phyloP scores from a whole-genome alignment of 2,113 vertebrate genomes.

The Forbesichthys papilliferus region DNA sequence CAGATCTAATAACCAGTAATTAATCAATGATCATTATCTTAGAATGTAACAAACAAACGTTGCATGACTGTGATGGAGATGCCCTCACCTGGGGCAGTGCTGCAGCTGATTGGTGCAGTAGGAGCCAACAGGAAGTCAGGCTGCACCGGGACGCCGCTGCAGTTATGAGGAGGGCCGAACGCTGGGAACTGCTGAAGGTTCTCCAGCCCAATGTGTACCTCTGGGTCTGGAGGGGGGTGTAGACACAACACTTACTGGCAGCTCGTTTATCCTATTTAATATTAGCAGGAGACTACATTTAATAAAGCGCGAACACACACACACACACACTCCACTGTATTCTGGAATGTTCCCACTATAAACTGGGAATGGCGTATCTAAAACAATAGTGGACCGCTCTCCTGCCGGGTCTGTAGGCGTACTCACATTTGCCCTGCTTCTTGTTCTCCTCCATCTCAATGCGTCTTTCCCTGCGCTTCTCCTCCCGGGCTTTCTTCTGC shows the following conservation, averaged over 20 bases:
- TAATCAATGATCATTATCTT: too few relatives aligned
- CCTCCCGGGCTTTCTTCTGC: constrained; percentile 94
- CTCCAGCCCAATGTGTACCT: constrained; percentile 95
- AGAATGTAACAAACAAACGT: too few relatives aligned
- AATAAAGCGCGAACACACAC: too few relatives aligned
- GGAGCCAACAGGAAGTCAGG: constrained; percentile 66
- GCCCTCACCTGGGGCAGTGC: constrained; percentile 70
- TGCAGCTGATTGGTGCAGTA: constrained; percentile 75
- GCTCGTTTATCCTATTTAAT: too few relatives aligned
- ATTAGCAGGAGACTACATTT: not conserved
- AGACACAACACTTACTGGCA: not conserved
- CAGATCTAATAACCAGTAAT: too few relatives aligned
- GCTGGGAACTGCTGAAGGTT: constrained; percentile 98
- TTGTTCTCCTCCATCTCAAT: constrained; percentile 98
- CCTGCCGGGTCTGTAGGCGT: not conserved
- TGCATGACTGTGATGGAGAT: too few relatives aligned
- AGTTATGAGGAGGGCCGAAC: constrained; percentile 80
- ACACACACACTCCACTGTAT: too few relatives aligned
- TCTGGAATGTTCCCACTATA: too few relatives aligned
- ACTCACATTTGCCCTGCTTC: constrained; percentile 96
- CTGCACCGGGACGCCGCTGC: constrained; percentile 56
- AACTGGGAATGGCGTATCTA: too few relatives aligned
- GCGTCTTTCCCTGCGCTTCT: constrained; percentile 89
- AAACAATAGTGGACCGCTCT: too few relatives aligned
- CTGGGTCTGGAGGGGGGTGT: constrained; percentile 81